Conservation (phyloP, 92 coral and sea anemone species). For the Bergia sp. region DNA sequence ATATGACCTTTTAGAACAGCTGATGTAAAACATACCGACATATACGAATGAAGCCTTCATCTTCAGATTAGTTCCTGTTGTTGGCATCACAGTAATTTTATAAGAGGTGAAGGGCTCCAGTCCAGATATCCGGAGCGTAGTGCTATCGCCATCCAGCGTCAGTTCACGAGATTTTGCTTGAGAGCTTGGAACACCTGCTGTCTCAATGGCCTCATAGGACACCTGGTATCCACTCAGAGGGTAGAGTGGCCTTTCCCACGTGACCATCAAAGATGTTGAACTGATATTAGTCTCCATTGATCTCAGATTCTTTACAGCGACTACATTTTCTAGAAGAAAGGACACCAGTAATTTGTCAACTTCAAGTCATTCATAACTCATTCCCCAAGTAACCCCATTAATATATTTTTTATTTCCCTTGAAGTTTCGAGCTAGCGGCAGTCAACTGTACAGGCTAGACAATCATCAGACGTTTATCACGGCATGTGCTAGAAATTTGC, state of each 20-base stretch:
- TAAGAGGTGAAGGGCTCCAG: conserved; percentile 50
- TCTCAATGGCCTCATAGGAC: neutral
- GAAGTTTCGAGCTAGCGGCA: too few relatives aligned
- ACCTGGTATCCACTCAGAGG: neutral
- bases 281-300: neutral
- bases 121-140: conserved; percentile 28
- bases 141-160: neutral
- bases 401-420: too few relatives aligned
- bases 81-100: conserved; percentile 48
- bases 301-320: neutral
- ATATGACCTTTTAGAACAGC: too few relatives aligned
- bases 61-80: conserved; percentile 32
- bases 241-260: neutral
- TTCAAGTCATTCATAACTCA: too few relatives aligned
- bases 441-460: too few relatives aligned
- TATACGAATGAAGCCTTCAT: conserved; percentile 32
- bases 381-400: neutral
- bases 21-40: conserved; percentile 42
- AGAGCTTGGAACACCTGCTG: neutral
- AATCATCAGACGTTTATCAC: neutral
- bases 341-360: too few relatives aligned
- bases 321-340: neutral
- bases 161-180: neutral
- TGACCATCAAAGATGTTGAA: conserved; percentile 3
- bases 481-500: neutral